Percentiles rank a stretch among this genome's conserved stretches.
Evolutionary conservation across 2,113 vertebrate species (phyloP).

Genomic region (Bubo bubo): DNA sequence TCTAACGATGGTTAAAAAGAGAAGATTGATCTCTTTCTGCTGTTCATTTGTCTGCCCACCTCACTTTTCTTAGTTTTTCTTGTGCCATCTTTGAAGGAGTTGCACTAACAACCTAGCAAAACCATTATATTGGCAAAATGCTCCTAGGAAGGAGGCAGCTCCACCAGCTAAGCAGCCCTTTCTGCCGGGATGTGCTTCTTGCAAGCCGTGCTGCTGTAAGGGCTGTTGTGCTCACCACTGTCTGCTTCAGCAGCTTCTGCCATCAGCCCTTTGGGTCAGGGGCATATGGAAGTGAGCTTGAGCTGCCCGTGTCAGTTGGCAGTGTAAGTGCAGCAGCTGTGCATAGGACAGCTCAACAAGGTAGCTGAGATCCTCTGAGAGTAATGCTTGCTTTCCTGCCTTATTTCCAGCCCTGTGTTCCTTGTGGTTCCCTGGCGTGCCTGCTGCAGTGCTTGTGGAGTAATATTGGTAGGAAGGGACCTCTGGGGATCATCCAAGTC

Average conservation of each 20-base stretch:
- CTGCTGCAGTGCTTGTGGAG: not conserved
- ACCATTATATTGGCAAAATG: not conserved
- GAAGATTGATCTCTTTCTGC: not conserved
- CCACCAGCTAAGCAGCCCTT: not conserved
- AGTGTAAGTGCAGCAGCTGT: not conserved
- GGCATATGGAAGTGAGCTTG: not conserved
- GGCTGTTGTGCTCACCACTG: not conserved
- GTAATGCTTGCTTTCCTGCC: not conserved
- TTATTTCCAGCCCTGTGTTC: not conserved
- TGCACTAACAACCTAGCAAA: not conserved
- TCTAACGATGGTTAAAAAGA: not conserved
- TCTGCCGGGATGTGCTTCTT: not conserved
- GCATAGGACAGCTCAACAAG: not conserved
- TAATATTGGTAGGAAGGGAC: not conserved
- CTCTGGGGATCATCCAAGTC: not conserved
- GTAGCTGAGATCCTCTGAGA: not conserved
- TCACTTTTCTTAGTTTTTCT: not conserved
- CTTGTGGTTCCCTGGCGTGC: not conserved
- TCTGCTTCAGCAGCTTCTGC: not conserved
- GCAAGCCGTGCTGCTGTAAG: not conserved
- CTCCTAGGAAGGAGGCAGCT: not conserved
- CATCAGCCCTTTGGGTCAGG: not conserved
- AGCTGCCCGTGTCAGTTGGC: not conserved
- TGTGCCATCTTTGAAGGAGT: not conserved
- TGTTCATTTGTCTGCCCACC: not conserved